Evolutionary conservation across 2,797 vertebrate species (phyloP).

Genomic region (Falco cherrug): DNA sequence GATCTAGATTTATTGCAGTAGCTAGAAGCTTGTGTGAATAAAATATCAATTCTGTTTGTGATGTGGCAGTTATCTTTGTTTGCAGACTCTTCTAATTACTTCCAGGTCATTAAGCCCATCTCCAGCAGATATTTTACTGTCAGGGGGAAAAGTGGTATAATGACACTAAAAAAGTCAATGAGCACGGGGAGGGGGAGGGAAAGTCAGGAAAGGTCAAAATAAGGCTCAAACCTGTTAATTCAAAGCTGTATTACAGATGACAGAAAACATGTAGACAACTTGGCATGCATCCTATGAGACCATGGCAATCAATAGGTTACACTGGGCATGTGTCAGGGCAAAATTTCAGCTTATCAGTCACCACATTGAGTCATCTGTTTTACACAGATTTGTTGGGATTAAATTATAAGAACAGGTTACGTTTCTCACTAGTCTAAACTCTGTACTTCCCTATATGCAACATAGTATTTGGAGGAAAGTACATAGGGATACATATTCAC

Average conservation of each 20-base stretch:
- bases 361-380: not conserved
- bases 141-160: slow-evolving; percentile 66
- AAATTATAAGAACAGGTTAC: not conserved
- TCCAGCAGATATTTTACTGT: slow-evolving; percentile 68
- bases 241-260: not conserved
- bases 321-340: not conserved
- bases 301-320: not conserved
- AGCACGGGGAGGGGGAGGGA: not conserved
- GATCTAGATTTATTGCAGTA: slow-evolving; percentile 67
- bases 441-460: not conserved
- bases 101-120: slow-evolving; percentile 74
- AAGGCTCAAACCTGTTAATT: slow-evolving; percentile 2
- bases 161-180: slow-evolving; percentile 55
- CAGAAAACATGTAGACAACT: not conserved
- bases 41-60: slow-evolving; percentile 64
- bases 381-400: not conserved
- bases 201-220: slow-evolving; percentile 37
- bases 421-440: not conserved
- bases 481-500: no score
- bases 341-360: not conserved
- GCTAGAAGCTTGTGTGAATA: slow-evolving; percentile 54
- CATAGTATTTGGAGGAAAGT: not conserved
- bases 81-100: slow-evolving; percentile 72
- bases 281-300: not conserved
- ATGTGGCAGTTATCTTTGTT: slow-evolving; percentile 72